phyloP scores from a whole-genome alignment of 2,888 invertebrate genomes.

The Fragum sueziense region DNA sequence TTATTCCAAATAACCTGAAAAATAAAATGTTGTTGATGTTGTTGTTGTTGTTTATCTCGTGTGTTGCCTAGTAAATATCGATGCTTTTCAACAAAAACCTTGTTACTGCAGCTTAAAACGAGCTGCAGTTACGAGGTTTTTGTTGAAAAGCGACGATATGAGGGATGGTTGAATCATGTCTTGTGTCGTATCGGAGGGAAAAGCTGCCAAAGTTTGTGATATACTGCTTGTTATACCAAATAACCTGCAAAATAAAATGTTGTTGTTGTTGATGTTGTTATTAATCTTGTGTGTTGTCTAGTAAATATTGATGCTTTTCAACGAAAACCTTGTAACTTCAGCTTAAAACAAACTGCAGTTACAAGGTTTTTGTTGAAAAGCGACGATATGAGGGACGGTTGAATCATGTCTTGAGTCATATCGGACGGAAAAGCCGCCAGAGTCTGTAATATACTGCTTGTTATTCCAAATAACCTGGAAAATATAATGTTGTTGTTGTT shows the following conservation, averaged over 20 bases:
- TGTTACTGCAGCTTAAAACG: neutral
- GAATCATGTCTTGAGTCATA: slow-evolving; percentile 57
- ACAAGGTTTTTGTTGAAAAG: neutral
- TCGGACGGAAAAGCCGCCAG: slow-evolving; percentile 22
- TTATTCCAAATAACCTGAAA: too few relatives aligned
- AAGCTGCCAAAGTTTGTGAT: too few relatives aligned
- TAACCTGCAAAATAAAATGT: too few relatives aligned
- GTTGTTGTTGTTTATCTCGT: too few relatives aligned
- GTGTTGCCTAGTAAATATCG: neutral
- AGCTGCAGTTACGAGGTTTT: neutral
- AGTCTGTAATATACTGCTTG: slow-evolving; percentile 61
- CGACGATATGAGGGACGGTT: slow-evolving; percentile 52
- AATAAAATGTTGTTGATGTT: neutral
- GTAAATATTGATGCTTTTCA: neutral
- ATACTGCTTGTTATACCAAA: too few relatives aligned
- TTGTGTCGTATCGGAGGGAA: slow-evolving; percentile 65
- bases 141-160: slow-evolving; percentile 4
- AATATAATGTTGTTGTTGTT: too few relatives aligned
- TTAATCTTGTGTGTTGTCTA: neutral
- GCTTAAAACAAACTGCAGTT: neutral
- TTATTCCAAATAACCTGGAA: slow-evolving; percentile 66
- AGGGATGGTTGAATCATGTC: slow-evolving; percentile 63
- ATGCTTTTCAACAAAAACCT: neutral
- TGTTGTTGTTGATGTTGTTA: too few relatives aligned
- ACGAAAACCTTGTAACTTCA: neutral